phyloP scores from a whole-genome alignment of 2,888 invertebrate species.

The Peribatodes rhomboidaria region DNA sequence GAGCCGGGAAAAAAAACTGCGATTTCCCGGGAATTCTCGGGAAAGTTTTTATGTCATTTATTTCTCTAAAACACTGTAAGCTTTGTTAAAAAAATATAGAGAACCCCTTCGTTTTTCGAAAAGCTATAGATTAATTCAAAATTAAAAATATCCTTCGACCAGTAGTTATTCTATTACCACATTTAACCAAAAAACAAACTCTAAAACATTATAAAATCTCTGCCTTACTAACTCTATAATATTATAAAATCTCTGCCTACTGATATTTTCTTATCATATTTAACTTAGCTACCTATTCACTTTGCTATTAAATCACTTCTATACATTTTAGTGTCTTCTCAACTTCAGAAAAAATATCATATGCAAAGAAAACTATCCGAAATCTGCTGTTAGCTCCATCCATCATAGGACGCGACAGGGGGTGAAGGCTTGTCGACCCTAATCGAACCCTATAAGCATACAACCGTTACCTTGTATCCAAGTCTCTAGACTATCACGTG shows the following conservation, averaged over 20 bases:
- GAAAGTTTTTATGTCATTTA: no score
- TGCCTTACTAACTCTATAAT: no score
- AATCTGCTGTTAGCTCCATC: conserved; percentile 79
- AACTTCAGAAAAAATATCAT: conserved; percentile 62
- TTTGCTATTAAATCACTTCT: conserved; percentile 9
- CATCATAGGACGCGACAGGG: conserved; percentile 78
- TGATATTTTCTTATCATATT: neutral
- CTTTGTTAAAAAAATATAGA: no score
- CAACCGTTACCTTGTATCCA: conserved; percentile 49
- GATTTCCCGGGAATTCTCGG: no score
- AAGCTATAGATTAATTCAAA: no score
- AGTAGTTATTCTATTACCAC: no score
- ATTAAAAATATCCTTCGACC: no score
- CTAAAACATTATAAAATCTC: no score
- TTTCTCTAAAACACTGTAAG: no score
- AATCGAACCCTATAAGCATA: conserved; percentile 77
- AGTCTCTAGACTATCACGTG: conserved; percentile 41
- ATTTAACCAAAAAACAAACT: no score
- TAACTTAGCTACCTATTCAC: neutral
- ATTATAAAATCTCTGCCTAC: neutral
- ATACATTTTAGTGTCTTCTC: conserved; percentile 55
- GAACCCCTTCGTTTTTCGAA: no score
- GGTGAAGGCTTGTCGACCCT: conserved; percentile 82
- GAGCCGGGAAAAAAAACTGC: no score
- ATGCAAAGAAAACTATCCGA: conserved; percentile 76